phyloP scores from a whole-genome alignment of 2,888 invertebrate species.

The Calameuta idolon region DNA sequence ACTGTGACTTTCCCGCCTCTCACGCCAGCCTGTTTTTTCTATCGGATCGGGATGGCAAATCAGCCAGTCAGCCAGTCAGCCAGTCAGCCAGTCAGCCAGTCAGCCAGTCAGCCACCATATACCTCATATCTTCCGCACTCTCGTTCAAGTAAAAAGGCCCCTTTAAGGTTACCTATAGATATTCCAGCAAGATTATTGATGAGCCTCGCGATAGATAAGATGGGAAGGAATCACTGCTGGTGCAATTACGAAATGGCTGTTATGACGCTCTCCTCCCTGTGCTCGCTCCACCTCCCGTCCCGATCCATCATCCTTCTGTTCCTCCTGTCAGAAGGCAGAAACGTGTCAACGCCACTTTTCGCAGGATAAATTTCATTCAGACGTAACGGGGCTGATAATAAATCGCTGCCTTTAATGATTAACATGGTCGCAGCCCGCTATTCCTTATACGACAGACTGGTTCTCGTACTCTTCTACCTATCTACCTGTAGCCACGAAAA shows the following conservation, averaged over 20 bases:
- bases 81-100: too few relatives aligned
- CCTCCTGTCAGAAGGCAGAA: conserved; percentile 21
- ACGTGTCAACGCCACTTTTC: conserved; percentile 29
- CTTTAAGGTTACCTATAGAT: background rate
- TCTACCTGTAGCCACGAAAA: too few relatives aligned
- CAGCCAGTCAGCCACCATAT: too few relatives aligned
- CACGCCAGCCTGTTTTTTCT: conserved; percentile 12
- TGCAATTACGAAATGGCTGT: conserved; percentile 60
- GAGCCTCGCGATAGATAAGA: conserved; percentile 56
- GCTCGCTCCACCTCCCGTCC: conserved; percentile 44
- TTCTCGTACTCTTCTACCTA: too few relatives aligned
- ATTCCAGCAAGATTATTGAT: conserved; percentile 57
- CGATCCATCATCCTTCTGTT: conserved; percentile 55
- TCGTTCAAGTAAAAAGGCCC: background rate
- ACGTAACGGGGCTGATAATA: background rate
- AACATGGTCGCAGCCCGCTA: too few relatives aligned
- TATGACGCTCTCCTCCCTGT: conserved; percentile 44
- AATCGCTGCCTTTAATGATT: too few relatives aligned
- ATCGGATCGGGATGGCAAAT: too few relatives aligned
- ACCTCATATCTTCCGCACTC: too few relatives aligned
- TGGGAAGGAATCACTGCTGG: conserved; percentile 54
- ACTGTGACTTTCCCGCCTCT: conserved; percentile 22
- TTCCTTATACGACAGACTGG: too few relatives aligned
- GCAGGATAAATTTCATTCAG: background rate
- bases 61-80: too few relatives aligned